A percentile compares a stretch with the other conserved stretches of the same genome.
Conservation (phyloP, 2,113 vertebrate species). For the Melanerpes aurifrons region DNA sequence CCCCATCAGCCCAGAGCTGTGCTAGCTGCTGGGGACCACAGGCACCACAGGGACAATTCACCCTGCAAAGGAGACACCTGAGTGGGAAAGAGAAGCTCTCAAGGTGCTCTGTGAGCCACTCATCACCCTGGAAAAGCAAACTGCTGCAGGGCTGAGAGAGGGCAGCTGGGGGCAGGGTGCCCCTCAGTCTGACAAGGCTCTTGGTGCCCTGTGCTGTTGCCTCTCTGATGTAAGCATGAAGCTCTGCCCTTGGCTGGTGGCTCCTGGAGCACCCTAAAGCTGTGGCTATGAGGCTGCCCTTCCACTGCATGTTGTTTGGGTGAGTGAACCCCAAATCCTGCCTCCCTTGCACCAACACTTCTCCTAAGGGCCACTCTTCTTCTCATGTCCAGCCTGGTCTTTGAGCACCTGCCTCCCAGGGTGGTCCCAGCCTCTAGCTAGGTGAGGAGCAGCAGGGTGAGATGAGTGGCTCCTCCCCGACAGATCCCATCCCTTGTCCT, state of each 20-base stretch:
- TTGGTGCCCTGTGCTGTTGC: background rate
- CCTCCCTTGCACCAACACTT: background rate
- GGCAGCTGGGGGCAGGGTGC: background rate
- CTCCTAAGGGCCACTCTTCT: background rate
- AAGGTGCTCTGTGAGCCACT: background rate
- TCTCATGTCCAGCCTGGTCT: background rate
- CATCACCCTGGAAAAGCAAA: background rate
- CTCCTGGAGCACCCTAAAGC: background rate
- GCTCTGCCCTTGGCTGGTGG: background rate
- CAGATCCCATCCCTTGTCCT: background rate
- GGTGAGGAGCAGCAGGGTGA: background rate
- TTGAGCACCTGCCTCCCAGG: background rate
- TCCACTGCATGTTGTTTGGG: background rate
- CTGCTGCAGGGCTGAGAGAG: background rate
- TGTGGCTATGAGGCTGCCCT: background rate
- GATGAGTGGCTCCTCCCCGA: background rate
- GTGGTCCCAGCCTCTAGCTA: accelerated
- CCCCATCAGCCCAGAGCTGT: background rate
- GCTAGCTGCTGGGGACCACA: background rate
- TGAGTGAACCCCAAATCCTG: background rate
- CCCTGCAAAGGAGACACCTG: background rate
- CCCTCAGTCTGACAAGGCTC: background rate
- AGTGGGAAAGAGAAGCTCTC: background rate
- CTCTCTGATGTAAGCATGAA: background rate
- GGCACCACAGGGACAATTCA: background rate